Evolutionary conservation across 2,113 vertebrate genomes (phyloP).

Genomic region (Garra rufa): DNA sequence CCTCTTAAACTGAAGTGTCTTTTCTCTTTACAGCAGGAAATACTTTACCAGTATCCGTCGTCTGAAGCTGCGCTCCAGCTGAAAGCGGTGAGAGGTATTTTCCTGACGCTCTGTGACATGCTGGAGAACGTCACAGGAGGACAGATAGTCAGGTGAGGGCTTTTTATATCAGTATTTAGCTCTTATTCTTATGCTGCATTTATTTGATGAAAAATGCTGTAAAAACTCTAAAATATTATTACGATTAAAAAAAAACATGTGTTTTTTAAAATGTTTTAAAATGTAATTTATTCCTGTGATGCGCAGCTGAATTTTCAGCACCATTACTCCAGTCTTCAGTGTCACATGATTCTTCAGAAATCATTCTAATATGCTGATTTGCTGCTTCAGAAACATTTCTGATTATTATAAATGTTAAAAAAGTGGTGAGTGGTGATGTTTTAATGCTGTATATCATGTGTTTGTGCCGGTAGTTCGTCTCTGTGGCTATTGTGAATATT

Average conservation of each 20-base stretch:
- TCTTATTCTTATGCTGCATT: background rate
- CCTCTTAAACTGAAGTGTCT: background rate
- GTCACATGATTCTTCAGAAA: background rate
- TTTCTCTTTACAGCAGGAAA: constrained; percentile 85
- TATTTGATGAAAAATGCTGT: background rate
- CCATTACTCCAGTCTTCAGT: background rate
- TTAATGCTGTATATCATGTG: background rate
- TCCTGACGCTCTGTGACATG: constrained; percentile 96
- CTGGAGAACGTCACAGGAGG: constrained; percentile 91
- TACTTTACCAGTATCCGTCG: constrained; percentile 91
- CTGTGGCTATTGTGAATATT: too few species aligned
- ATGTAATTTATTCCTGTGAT: background rate
- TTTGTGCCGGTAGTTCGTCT: constrained; percentile 63
- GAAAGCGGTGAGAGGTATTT: constrained; percentile 92
- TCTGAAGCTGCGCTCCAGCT: constrained; percentile 89
- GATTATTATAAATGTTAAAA: too few species aligned
- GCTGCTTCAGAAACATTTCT: background rate
- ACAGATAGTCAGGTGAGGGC: constrained; percentile 86
- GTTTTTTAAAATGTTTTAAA: too few species aligned
- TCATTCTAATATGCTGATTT: background rate
- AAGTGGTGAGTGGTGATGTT: too few species aligned
- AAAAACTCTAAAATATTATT: background rate
- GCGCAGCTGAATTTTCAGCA: background rate
- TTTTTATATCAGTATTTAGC: background rate
- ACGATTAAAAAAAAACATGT: too few species aligned